These are phyloP conservation scores for Aethes cnicana DNA, from an alignment of 2,888 invertebrate species.

Conservation along the genomic window DNA sequence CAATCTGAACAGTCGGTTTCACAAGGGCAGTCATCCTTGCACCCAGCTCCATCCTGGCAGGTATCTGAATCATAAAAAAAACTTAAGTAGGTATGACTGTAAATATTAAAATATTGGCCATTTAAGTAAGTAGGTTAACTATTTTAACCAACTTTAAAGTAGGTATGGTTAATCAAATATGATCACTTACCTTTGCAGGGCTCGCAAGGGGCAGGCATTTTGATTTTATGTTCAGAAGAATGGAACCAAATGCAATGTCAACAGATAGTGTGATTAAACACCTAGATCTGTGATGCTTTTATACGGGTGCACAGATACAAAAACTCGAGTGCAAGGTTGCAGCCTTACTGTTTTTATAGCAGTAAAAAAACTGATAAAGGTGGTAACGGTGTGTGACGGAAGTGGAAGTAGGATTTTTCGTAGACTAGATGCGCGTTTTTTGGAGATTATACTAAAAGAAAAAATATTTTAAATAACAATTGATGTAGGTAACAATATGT, in stretches of 20 bases:
- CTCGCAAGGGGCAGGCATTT: slow-evolving; percentile 82
- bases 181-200: slow-evolving; percentile 76
- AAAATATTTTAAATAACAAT: too few species aligned
- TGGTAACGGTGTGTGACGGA: too few species aligned
- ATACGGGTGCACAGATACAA: slow-evolving; percentile 42
- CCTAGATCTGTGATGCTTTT: slow-evolving; percentile 37
- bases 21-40: slow-evolving; percentile 60
- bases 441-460: too few species aligned
- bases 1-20: slow-evolving; percentile 61
- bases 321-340: slow-evolving; percentile 54
- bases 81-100: neutral
- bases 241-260: neutral
- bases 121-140: too few species aligned
- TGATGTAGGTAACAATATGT: too few species aligned
- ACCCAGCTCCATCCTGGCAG: slow-evolving; percentile 59
- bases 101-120: too few species aligned
- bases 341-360: slow-evolving; percentile 47
- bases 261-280: neutral
- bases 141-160: too few species aligned
- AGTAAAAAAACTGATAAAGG: too few species aligned
- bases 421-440: too few species aligned
- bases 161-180: too few species aligned
- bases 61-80: slow-evolving; percentile 48
- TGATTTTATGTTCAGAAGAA: slow-evolving; percentile 32
- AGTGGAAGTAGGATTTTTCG: too few species aligned